A percentile compares a stretch with the other conserved stretches of the same genome.
These are phyloP conservation scores for Phaenicophaeus curvirostris DNA, from an alignment of 2,797 vertebrate genomes.

Conservation along the genomic window DNA sequence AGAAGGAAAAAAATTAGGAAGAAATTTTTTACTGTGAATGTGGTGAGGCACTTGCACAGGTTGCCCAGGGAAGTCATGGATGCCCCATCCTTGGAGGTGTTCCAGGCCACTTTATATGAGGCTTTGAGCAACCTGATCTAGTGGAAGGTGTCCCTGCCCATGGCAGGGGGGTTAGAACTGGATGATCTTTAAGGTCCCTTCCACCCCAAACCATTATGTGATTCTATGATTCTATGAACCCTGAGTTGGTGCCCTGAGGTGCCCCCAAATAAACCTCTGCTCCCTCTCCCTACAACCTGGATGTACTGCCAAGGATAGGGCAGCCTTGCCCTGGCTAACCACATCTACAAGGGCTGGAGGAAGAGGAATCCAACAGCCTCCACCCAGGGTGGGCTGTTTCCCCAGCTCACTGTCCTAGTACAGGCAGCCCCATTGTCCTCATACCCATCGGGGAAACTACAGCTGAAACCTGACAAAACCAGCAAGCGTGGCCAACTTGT, in stretches of 20 bases:
- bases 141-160: too few relatives aligned
- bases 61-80: too few relatives aligned
- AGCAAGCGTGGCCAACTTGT: fast-evolving
- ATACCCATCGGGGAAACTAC: neutral
- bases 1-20: too few relatives aligned
- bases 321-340: neutral
- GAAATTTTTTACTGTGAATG: too few relatives aligned
- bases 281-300: neutral
- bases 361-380: neutral
- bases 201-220: too few relatives aligned
- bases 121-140: too few relatives aligned
- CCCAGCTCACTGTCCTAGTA: neutral
- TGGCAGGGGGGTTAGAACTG: too few relatives aligned
- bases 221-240: too few relatives aligned
- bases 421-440: neutral
- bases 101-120: too few relatives aligned
- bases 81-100: too few relatives aligned
- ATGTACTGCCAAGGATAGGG: neutral
- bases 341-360: neutral
- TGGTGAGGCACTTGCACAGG: too few relatives aligned
- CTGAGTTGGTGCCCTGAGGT: neutral
- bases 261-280: neutral
- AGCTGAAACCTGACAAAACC: neutral
- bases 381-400: neutral
- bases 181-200: too few relatives aligned